Evolutionary conservation across 1,140 invertebrate genomes (phyloP), one percentile per base, ranked within the genome.

Genomic region (Conus ventricosus): DNA sequence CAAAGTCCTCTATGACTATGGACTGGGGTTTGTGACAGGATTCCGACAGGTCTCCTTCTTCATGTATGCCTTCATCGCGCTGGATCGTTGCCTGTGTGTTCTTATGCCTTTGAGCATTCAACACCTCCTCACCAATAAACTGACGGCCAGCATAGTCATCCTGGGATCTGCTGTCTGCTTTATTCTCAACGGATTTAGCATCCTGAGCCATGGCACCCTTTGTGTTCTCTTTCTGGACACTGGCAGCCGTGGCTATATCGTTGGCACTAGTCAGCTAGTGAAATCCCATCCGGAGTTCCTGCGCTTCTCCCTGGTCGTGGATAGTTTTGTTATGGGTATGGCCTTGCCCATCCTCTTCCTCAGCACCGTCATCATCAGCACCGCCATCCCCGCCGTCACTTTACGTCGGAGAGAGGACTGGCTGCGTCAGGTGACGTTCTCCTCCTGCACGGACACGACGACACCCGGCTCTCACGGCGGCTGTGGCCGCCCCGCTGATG

Each of bases 351-450:
- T 71, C 0, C 67, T 71, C 67, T 23, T 71, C 67, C 67, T 71
- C 67, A n/a, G 67, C 67, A 71, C 67, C 17, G 67, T 71, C 67
- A 71, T 71, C 67, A 20, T 71, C 67, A 71, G 67, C 67, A 71
- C 67, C 6, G 67, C 20, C 17, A 20, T 71, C 67, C 4, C 67
- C 15, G 67, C 67, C 67, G 67, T 71, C 67, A 71, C 67, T 13
- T n/a, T 71, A 71, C 67, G 67, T n/a, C 67, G 67, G 6, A 13
- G 67, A 23, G 67, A 71, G 67, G 17, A 71, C 67, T 71, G 67
- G 67, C 67, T 71, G 67, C 67, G 67, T 23, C 67, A 71, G 67
- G 67, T 71, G 67, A 71, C 67, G 17, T 71, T 71, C 67, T 71
- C 67, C 67, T 17, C 67, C 67, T 17, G 13, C 67, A 20, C 67